Base-by-base conservation (phyloP, 37 sponge, comb jelly and placozoan genomes). In the Hormiphora californensis region DNA sequence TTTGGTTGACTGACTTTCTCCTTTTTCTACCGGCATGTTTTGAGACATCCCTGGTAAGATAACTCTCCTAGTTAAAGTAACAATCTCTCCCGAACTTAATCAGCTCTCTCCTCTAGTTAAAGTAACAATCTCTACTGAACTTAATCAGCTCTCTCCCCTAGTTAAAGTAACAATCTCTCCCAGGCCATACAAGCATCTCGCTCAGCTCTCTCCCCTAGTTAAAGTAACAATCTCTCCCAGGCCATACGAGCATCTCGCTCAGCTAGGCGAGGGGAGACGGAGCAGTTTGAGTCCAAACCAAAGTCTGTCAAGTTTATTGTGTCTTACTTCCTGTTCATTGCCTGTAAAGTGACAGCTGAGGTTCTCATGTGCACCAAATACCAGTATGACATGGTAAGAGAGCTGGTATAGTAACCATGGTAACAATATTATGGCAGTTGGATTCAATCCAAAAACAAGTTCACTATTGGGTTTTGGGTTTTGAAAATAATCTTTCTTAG, bases 281-380 rank as follows among this genome's bases (percentile, higher is more conserved):
- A 35, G 28, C 21, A 2, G 9, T 7, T 3, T 19, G 2, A 35
- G 30, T 38, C 67, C 32, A 65, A 65, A 65, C 11, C 28, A 2
- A 65, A 65, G 67, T 32, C 67, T 19, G 38, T 38, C 9, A 15
- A 36, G 38, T 65, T 65, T 33, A 38, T 65, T 3, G 67, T 33
- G 4, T 38, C 35, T 1, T 65, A 65, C 37, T 38, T 65, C 4
- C 38, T 15, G 37, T 17, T 65, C 8, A 15, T 65, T 19, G 37
- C 35, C 4, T 65, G 36, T 65, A 65, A 65, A 17, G 15, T 65
- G 37, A 7, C 67, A 9, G 67, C 67, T 4, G 67, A 65, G 67
- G 9, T 65, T 38, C 67, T 65, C 28, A 65, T 65, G 4, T 65
- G 67, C 28, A 35, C 35, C 37, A 65, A 65, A n/a, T n/a, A n/a